phyloP scores from a whole-genome alignment of 1,140 invertebrate genomes.

The Meloidogyne hapla region DNA sequence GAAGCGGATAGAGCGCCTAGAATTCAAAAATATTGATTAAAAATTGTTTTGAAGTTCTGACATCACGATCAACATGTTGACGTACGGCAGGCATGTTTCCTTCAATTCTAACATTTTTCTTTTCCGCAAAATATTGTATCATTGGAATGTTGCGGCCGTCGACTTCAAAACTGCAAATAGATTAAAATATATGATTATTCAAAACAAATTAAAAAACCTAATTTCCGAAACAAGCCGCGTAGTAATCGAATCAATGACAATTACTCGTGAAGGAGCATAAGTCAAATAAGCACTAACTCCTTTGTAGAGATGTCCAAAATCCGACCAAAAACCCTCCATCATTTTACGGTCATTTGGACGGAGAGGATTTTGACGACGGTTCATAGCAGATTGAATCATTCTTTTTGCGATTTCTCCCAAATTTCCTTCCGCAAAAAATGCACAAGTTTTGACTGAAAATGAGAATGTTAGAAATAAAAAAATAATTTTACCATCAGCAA shows the following conservation, averaged over 20 bases:
- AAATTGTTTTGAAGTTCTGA: not conserved
- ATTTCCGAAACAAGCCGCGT: conserved; percentile 12
- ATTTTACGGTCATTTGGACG: not conserved
- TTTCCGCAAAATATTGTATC: conserved; percentile 19
- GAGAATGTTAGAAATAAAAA: not conserved
- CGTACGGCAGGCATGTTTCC: conserved; percentile 28
- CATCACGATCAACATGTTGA: conserved; percentile 19
- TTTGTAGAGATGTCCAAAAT: conserved; percentile 26
- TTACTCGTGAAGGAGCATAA: conserved; percentile 32
- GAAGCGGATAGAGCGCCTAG: conserved; percentile 15
- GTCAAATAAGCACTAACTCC: conserved; percentile 30
- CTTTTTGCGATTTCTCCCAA: conserved; percentile 21
- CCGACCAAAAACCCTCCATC: conserved; percentile 19
- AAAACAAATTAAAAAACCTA: not conserved
- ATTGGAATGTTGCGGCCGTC: conserved; percentile 22
- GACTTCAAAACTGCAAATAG: conserved; percentile 25
- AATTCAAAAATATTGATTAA: not conserved
- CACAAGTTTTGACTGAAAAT: conserved; percentile 35
- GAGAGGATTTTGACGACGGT: not conserved
- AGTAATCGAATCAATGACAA: conserved; percentile 30
- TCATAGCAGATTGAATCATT: conserved; percentile 17
- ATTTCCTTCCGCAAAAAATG: conserved; percentile 19
- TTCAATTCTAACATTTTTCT: conserved; percentile 23
- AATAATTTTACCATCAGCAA: conserved; percentile 27
- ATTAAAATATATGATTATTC: not conserved